Evolutionary conservation across 2,113 vertebrate species (phyloP).

Genomic region (Lophius piscatorius): DNA sequence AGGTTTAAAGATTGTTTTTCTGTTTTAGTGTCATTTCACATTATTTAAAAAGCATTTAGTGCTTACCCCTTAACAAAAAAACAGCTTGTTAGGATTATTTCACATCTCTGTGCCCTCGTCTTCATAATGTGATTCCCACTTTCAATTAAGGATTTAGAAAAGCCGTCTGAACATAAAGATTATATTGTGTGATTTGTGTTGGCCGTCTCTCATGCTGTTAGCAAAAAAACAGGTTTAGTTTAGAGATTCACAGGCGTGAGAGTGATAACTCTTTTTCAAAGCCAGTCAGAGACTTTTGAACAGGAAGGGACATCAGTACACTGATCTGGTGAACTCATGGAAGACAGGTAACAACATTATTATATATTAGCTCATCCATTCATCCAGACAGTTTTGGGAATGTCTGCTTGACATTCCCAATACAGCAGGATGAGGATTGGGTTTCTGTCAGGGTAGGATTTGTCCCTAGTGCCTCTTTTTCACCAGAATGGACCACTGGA

Average conservation of each 20-base stretch:
- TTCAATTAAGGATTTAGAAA: conserved; percentile 76
- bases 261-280: conserved; percentile 48
- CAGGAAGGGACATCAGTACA: conserved; percentile 24
- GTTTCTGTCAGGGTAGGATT: too few relatives aligned
- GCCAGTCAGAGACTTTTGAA: conserved; percentile 36
- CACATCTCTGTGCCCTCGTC: conserved; percentile 42
- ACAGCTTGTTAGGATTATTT: conserved; percentile 67
- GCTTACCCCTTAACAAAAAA: conserved; percentile 43
- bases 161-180: conserved; percentile 77
- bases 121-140: conserved; percentile 70
- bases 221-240: conserved; percentile 52
- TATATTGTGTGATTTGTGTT: conserved; percentile 69
- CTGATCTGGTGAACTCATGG: conserved; percentile 5
- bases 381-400: too few relatives aligned
- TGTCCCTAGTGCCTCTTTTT: too few relatives aligned
- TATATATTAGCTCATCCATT: conserved; percentile 6
- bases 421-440: too few relatives aligned
- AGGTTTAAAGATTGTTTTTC: conserved; percentile 68
- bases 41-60: conserved; percentile 73
- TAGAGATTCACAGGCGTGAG: conserved; percentile 30
- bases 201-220: conserved; percentile 42
- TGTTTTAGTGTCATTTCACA: conserved; percentile 73
- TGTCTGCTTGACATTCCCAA: too few relatives aligned
- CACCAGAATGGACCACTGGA: too few relatives aligned
- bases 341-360: conserved; percentile 27